These are phyloP conservation scores for Microtus richardsoni DNA, from an alignment of 2,113 vertebrate species.

Conservation along the genomic window DNA sequence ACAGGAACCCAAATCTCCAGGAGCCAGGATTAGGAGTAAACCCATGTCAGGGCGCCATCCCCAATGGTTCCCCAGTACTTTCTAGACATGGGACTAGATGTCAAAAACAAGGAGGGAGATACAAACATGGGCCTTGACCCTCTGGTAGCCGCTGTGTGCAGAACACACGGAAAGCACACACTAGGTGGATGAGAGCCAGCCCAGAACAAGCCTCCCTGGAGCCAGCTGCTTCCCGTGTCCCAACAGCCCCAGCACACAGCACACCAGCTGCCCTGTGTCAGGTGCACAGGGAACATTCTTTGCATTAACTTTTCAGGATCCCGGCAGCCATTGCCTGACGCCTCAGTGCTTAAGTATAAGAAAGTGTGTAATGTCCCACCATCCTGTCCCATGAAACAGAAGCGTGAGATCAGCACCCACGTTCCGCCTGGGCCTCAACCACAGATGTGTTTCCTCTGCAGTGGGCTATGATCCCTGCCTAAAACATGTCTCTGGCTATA, in stretches of 20 bases:
- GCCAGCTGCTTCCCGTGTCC: neutral
- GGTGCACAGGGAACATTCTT: neutral
- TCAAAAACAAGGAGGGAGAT: neutral
- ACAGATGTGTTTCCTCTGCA: neutral
- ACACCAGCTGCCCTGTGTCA: neutral
- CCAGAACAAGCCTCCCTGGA: neutral
- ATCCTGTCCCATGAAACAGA: neutral
- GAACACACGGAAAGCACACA: neutral
- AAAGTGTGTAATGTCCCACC: neutral
- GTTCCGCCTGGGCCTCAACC: neutral
- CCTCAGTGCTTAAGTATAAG: neutral
- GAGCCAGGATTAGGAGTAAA: neutral
- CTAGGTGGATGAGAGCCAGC: rapidly evolving
- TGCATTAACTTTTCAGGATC: neutral
- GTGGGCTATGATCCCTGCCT: neutral
- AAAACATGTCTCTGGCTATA: neutral
- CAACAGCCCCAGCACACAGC: neutral
- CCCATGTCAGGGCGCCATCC: neutral
- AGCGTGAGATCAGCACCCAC: neutral
- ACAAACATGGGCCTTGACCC: neutral
- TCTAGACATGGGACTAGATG: neutral
- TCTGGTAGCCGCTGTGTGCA: rapidly evolving
- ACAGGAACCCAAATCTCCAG: neutral
- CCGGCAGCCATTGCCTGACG: neutral
- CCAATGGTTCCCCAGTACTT: neutral